Percentiles rank a stretch among this genome's conserved stretches.
Evolutionary conservation across 2,888 invertebrate genomes (phyloP).

Genomic region (Spialia ferax): DNA sequence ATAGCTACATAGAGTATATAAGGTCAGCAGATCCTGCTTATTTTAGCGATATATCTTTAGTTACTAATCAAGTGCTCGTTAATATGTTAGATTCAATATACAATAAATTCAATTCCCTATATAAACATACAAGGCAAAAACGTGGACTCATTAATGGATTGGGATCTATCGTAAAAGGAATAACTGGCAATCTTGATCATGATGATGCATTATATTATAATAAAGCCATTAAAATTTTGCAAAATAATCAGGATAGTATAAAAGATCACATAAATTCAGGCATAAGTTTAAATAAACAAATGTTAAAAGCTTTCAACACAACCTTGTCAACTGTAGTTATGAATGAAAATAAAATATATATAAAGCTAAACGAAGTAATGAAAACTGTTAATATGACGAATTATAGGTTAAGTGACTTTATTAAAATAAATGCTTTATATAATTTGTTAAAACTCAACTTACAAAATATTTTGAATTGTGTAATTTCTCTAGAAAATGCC

Average conservation of each 20-base stretch:
- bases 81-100: neutral
- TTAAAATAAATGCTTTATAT: neutral
- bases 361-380: neutral
- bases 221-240: neutral
- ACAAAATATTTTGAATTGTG: neutral
- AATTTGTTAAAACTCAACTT: neutral
- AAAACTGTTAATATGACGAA: neutral
- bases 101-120: neutral
- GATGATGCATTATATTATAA: neutral
- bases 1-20: conserved; percentile 5
- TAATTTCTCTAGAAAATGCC: neutral
- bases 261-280: neutral
- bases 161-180: neutral
- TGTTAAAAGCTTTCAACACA: neutral
- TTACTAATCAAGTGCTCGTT: conserved; percentile 1
- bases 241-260: neutral
- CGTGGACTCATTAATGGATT: conserved; percentile 1
- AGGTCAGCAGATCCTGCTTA: neutral
- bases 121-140: conserved; percentile 1
- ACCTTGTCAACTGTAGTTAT: neutral
- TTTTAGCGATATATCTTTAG: neutral
- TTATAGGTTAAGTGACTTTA: conserved; percentile 4
- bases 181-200: neutral
- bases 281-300: neutral
- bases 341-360: neutral